A percentile compares a stretch with the other conserved stretches of the same genome.
Conservation (phyloP, 2,113 vertebrate species). For the Misgurnus mizolepis region DNA sequence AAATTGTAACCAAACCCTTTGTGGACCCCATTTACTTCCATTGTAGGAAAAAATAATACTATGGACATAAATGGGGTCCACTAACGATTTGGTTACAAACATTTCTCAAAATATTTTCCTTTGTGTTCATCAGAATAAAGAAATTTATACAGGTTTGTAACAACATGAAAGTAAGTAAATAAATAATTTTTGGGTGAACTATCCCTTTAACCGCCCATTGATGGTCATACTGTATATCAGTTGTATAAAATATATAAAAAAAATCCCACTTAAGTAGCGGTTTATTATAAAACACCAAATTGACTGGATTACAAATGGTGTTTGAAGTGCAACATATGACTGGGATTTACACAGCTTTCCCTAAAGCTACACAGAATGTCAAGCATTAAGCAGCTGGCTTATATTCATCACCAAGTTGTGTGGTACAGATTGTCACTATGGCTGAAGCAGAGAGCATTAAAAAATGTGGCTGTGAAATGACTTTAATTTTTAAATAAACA, state of each 20-base stretch:
- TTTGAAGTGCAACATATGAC: not conserved
- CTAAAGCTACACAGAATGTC: not conserved
- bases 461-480: conserved; percentile 36
- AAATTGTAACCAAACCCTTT: no score
- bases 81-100: no score
- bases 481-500: conserved; percentile 59
- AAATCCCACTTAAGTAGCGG: not conserved
- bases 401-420: not conserved
- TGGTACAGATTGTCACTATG: not conserved
- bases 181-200: no score
- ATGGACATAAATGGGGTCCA: no score
- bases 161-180: no score
- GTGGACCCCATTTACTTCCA: no score
- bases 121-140: no score
- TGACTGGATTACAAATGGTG: not conserved
- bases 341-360: not conserved
- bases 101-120: no score
- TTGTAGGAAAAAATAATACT: no score
- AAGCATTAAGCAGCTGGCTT: not conserved
- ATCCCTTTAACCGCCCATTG: no score
- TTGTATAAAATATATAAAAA: not conserved
- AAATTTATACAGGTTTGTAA: no score
- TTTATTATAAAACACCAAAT: not conserved
- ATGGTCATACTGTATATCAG: not conserved
- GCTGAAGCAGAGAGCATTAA: not conserved